Evolutionary conservation across 2,113 vertebrate species (phyloP).

Genomic region (Ameiurus melas): DNA sequence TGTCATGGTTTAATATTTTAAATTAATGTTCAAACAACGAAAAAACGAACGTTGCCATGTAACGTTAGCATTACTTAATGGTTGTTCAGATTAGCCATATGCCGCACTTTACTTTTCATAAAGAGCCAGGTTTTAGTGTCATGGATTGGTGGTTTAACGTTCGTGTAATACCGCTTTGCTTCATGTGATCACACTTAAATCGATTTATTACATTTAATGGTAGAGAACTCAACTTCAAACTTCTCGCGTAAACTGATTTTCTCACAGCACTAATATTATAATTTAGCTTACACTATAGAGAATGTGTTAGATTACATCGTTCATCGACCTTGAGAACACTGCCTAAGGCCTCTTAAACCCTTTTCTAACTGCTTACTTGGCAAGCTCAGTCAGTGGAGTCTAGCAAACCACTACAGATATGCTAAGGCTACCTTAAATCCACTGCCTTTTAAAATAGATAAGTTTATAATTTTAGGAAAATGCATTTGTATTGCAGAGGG

Average conservation of each 20-base stretch:
- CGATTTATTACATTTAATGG: neutral
- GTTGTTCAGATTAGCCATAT: neutral
- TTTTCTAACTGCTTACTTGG: constrained; percentile 60
- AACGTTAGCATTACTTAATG: neutral
- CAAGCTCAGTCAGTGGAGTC: constrained; percentile 46
- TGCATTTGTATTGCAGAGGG: neutral
- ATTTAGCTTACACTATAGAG: neutral
- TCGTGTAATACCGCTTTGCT: neutral
- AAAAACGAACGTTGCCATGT: neutral
- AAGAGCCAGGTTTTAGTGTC: neutral
- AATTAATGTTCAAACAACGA: neutral
- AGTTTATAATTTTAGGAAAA: neutral
- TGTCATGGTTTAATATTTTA: neutral
- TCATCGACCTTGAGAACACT: constrained; percentile 59
- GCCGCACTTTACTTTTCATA: neutral
- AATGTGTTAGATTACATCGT: constrained; percentile 37
- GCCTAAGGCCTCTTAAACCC: constrained; percentile 68
- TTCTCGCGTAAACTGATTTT: neutral
- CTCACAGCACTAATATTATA: neutral
- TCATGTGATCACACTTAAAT: neutral
- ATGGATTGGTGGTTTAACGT: neutral
- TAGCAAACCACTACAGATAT: neutral
- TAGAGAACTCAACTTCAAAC: neutral
- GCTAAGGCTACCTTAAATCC: neutral
- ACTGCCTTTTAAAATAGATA: neutral